Conservation (phyloP, 2,113 vertebrate genomes). For the Verasper variegatus region DNA sequence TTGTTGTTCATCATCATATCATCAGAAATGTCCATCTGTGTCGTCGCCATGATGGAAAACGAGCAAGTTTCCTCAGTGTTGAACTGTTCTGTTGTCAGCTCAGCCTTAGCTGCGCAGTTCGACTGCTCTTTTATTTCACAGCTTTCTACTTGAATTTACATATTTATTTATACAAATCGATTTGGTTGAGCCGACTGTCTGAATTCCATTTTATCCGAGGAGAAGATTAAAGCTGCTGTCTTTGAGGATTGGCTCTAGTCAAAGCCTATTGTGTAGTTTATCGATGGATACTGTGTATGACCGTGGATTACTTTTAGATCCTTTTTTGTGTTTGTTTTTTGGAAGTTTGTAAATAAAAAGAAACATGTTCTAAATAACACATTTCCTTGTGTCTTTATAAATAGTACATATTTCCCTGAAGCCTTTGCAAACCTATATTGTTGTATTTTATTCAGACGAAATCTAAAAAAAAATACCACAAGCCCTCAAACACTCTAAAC, state of each 20-base stretch:
- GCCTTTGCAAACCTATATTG: too few species aligned
- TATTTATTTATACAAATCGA: conserved; percentile 77
- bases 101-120: conserved; percentile 32
- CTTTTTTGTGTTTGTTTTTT: conserved; percentile 59
- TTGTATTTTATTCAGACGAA: too few species aligned
- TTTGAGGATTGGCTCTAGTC: conserved; percentile 58
- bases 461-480: too few species aligned
- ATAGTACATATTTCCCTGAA: background rate
- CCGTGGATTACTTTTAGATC: conserved; percentile 59
- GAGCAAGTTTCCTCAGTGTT: conserved; percentile 43
- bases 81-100: conserved; percentile 42
- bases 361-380: conserved; percentile 67
- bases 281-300: conserved; percentile 65
- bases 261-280: conserved; percentile 66
- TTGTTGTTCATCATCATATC: conserved; percentile 51
- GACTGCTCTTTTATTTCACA: conserved; percentile 59
- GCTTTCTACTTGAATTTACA: conserved; percentile 80
- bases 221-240: conserved; percentile 65
- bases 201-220: conserved; percentile 63
- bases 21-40: conserved; percentile 26
- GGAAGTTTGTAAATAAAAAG: conserved; percentile 82
- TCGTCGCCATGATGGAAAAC: conserved; percentile 22
- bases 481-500: too few species aligned
- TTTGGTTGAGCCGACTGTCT: conserved; percentile 51
- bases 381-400: conserved; percentile 46